Evolutionary conservation across 2,888 invertebrate species (phyloP), one percentile per base, ranked within the genome.

Genomic region (Drosophila siamana): DNA sequence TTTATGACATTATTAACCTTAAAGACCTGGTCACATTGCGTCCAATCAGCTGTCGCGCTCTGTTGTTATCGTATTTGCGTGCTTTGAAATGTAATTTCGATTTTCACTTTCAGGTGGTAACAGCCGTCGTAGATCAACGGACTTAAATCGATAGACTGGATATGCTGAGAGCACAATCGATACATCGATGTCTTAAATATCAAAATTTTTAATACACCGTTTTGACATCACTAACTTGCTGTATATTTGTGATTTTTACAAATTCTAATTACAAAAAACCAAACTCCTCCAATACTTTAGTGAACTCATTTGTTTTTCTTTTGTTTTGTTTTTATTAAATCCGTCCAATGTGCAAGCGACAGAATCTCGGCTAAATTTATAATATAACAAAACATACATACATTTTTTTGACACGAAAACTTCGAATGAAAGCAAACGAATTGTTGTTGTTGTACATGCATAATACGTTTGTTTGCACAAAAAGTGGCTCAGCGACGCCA

Each of bases 191-290:
- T 16, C 7, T 28, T n/a, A 41, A 48, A 7, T 44, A 48, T 77
- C 57, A 52, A 56, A 64, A 59, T 52, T 61, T 56, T 11, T 46
- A 52, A 40, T 56, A 52, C 22, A 40, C 26, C 52, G 38, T 50
- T 66, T 71, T 71, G 56, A 71, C 74, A 74, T 71, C 74, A 13
- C 74, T 74, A 71, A 60, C 47, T 40, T 56, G 66, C 48, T 56
- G 41, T 54, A 54, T 54, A 67, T 67, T 63, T 71, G 76, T 62
- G 72, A 59, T 70, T 69, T 56, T 59, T 71, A 76, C 51, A 76
- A 74, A 76, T 74, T 74, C 76, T 28, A 76, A 66, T 67, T 56
- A 52, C 62, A 59, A 41, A 60, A 60, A 55, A 46, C 52, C 40
- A 19, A 19, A 19, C 15, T 38, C 36, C 9, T 47, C 22, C 30